Evolutionary conservation across 2,888 invertebrate genomes (phyloP).

Genomic region (Crematogaster levior): DNA sequence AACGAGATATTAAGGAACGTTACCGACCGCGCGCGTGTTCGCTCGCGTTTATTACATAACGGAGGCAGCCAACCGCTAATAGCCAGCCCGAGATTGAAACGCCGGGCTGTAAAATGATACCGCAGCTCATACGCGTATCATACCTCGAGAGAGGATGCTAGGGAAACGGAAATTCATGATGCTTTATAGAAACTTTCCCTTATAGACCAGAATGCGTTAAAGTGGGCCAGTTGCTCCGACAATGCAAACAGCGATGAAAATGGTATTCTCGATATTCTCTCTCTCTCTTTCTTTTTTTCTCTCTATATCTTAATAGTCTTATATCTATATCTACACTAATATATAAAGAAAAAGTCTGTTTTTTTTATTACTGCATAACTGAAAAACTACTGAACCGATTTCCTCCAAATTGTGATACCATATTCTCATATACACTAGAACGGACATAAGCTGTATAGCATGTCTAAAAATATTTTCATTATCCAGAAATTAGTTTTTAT

Average conservation of each 20-base stretch:
- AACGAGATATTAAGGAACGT: constrained; percentile 48
- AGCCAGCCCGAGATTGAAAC: constrained; percentile 36
- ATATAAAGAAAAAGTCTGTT: no score
- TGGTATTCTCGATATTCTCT: neutral
- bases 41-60: constrained; percentile 34
- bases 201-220: neutral
- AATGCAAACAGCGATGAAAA: neutral
- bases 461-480: no score
- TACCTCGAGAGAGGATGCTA: neutral
- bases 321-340: no score
- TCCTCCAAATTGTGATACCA: no score
- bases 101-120: constrained; percentile 28
- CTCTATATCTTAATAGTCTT: no score
- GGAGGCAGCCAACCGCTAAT: constrained; percentile 23
- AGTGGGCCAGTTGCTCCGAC: neutral
- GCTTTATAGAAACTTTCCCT: neutral
- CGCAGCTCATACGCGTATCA: constrained; percentile 7
- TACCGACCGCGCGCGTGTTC: constrained; percentile 7
- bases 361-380: no score
- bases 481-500: no score
- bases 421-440: no score
- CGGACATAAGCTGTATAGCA: no score
- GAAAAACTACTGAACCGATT: no score
- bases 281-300: neutral
- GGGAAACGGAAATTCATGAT: neutral